Base-by-base conservation (phyloP, 2,888 invertebrate species). In the Sphaerophoria taeniata region DNA sequence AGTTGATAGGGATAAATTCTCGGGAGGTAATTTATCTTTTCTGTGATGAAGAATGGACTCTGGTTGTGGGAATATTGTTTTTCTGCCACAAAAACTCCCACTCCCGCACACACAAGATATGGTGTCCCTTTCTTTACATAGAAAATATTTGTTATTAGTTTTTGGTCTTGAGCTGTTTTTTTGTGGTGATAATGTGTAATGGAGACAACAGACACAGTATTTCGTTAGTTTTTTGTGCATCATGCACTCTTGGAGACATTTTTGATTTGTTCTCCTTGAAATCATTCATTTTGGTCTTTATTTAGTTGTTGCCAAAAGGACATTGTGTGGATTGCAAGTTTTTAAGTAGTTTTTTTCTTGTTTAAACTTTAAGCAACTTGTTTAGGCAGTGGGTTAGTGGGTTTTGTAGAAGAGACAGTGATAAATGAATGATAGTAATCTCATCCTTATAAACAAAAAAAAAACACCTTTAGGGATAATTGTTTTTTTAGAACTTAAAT, bases 41-140 rank as follows among this genome's bases (percentile, higher is more conserved):
- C 86, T 82, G 69, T 86, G 82, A 86, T 86, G 86, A 86, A 82
- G 86, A 82, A 86, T 86, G 82, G 86, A 78, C 77, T 86, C 67
- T 75, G 82, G 63, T 72, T 69, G 49, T 77, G 24, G 77, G 77
- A 82, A 80, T 86, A 78, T 78, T 82, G 82, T 86, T 86, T 81
- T 81, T 80, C 51, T 70, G 67, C 71, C 45, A 47, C 45, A 36
- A 70, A 70, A 70, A 49, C 39, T 58, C 43, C 43, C 9, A 6
- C 43, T 43, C 43, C 12, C 43, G 6, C 39, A 39, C 56, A 43
- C 43, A 43, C 9, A 43, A 43, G 7, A 43, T 9, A 74, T 39
- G 74, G 24, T 24, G 24, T 24, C 24, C 61, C 61, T 56, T 34
- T 45, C 58, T 47, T 75, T 74, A 74, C 78, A 79, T 71, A 56